A percentile compares a stretch with the other conserved stretches of the same genome.
phyloP scores from a whole-genome alignment of 2,113 vertebrate genomes.

The Kryptolebias marmoratus region DNA sequence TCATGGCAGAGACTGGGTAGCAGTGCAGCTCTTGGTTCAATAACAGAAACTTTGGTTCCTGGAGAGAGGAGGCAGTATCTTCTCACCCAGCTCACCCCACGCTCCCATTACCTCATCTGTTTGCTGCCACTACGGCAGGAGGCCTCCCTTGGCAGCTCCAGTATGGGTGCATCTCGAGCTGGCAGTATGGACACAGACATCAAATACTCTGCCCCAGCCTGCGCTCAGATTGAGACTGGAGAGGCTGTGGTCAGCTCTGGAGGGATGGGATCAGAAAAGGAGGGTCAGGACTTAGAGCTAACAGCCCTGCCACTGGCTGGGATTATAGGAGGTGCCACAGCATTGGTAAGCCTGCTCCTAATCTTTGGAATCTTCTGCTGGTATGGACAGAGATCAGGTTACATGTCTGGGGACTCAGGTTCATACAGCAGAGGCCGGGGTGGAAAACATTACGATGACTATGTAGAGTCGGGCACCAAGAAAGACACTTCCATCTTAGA shows the following conservation, averaged over 20 bases:
- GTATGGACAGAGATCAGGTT: slow-evolving; percentile 88
- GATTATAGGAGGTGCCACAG: slow-evolving; percentile 89
- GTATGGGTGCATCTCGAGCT: slow-evolving; percentile 61
- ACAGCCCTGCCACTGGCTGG: slow-evolving; percentile 88
- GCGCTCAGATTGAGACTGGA: slow-evolving; percentile 90
- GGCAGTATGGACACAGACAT: slow-evolving; percentile 83
- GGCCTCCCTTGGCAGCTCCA: slow-evolving; percentile 61
- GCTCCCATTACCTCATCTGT: slow-evolving; percentile 91
- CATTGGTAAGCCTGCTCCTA: slow-evolving; percentile 88
- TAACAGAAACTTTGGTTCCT: slow-evolving; percentile 92
- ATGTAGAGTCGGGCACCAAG: slow-evolving; percentile 92
- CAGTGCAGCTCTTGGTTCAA: slow-evolving; percentile 88
- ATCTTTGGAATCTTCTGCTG: slow-evolving; percentile 92
- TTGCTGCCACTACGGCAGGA: slow-evolving; percentile 86
- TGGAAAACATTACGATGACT: slow-evolving; percentile 88
- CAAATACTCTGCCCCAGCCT: slow-evolving; percentile 86
- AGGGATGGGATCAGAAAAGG: slow-evolving; percentile 82
- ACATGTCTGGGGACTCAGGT: slow-evolving; percentile 83
- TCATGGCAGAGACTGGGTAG: slow-evolving; percentile 91
- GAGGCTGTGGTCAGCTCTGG: slow-evolving; percentile 72
- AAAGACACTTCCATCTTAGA: slow-evolving; percentile 95
- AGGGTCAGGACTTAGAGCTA: slow-evolving; percentile 83
- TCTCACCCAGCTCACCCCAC: slow-evolving; percentile 88
- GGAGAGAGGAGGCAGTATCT: slow-evolving; percentile 91
- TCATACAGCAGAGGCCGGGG: slow-evolving; percentile 79